These are phyloP conservation scores for Monochamus saltuarius DNA, from an alignment of 1,140 invertebrate genomes.

Conservation along the genomic window DNA sequence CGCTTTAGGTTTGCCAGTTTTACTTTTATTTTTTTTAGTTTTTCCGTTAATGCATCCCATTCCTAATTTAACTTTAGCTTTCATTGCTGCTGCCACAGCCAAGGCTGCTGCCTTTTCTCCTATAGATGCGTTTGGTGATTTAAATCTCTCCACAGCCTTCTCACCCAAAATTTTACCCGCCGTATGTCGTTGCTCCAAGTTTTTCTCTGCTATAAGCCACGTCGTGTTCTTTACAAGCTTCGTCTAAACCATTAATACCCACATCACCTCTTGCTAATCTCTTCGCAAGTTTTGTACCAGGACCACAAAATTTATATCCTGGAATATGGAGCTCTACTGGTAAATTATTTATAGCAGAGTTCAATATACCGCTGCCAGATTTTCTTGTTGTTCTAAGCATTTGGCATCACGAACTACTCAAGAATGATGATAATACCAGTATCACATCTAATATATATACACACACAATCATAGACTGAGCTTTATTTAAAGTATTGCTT, in stretches of 20 bases:
- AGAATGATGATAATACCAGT: no score
- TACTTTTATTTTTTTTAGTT: no score
- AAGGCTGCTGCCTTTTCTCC: background rate
- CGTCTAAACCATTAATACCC: conserved; percentile 45
- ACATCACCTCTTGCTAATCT: conserved; percentile 38
- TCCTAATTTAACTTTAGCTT: conserved; percentile 4
- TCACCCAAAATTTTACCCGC: background rate
- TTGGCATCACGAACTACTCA: no score
- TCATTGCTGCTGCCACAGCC: background rate
- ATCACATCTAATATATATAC: no score
- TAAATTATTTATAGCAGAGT: conserved; percentile 35
- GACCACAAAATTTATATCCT: conserved; percentile 42
- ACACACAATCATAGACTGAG: no score
- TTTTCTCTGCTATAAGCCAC: conserved; percentile 11
- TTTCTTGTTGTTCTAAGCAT: background rate
- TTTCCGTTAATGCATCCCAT: background rate
- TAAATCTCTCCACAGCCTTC: conserved; percentile 1
- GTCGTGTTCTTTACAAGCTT: conserved; percentile 34
- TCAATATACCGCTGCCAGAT: conserved; percentile 13
- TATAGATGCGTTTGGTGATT: background rate
- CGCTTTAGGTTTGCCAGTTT: no score
- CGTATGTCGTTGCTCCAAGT: background rate
- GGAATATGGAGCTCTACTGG: conserved; percentile 41
- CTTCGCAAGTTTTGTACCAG: conserved; percentile 38
- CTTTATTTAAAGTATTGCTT: no score